Conservation (phyloP, 1,140 invertebrate genomes). For the Drosophila kanapiae region DNA sequence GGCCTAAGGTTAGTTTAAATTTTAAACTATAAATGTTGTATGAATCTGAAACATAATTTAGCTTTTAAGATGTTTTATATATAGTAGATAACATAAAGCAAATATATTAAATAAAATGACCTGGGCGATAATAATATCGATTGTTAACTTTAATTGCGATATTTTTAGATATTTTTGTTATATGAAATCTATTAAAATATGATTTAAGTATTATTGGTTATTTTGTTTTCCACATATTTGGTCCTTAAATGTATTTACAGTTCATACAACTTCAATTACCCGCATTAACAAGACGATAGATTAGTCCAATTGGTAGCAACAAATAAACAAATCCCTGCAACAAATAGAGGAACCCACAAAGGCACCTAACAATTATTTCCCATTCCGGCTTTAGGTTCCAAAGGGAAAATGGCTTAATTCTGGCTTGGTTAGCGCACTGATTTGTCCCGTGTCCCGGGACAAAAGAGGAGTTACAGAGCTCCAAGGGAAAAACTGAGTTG, state of each 20-base stretch:
- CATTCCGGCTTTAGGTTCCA: slow-evolving; percentile 1
- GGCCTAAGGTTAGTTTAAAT: too few relatives aligned
- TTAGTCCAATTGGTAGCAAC: not conserved
- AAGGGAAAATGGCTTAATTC: slow-evolving; percentile 28
- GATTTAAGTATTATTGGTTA: too few relatives aligned
- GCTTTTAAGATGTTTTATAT: too few relatives aligned
- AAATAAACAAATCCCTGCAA: slow-evolving; percentile 6
- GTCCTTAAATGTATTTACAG: not conserved
- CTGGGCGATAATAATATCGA: too few relatives aligned
- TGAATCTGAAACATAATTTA: too few relatives aligned
- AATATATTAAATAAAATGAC: too few relatives aligned
- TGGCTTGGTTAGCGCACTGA: slow-evolving; percentile 24
- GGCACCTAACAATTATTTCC: not conserved
- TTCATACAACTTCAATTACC: not conserved
- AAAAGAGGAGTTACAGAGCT: slow-evolving; percentile 13
- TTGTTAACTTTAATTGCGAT: too few relatives aligned
- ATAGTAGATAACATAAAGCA: too few relatives aligned
- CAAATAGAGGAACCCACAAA: slow-evolving; percentile 5
- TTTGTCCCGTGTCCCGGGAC: slow-evolving; percentile 37
- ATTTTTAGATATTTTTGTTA: too few relatives aligned
- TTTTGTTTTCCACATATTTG: too few relatives aligned
- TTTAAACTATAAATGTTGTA: too few relatives aligned
- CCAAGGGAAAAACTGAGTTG: slow-evolving; percentile 6
- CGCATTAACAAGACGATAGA: not conserved
- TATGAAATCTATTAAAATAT: too few relatives aligned